Percentiles rank a stretch among this genome's conserved stretches.
phyloP scores from a whole-genome alignment of 2,888 invertebrate genomes.

The Chaitophorus viminalis region DNA sequence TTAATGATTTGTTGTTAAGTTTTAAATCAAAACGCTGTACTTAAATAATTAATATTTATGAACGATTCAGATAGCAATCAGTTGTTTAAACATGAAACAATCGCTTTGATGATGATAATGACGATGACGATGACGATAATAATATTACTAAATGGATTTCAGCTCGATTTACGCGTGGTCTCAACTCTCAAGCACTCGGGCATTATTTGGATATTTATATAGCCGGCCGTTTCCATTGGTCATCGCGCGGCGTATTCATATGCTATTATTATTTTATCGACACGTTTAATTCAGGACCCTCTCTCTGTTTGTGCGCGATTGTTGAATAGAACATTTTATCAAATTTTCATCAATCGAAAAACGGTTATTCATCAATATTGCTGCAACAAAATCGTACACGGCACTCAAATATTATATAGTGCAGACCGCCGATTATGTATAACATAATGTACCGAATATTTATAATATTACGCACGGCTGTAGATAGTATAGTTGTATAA shows the following conservation, averaged over 20 bases:
- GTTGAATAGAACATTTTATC: neutral
- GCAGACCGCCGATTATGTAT: neutral
- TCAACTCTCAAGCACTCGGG: too few relatives aligned
- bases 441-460: too few relatives aligned
- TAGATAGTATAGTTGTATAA: too few relatives aligned
- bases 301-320: neutral
- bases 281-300: conserved; percentile 22
- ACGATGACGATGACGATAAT: neutral
- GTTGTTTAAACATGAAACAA: conserved; percentile 3
- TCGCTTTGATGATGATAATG: neutral
- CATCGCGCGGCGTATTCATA: neutral
- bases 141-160: conserved; percentile 13
- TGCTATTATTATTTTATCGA: neutral
- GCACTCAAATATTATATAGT: neutral
- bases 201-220: neutral
- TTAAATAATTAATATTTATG: conserved; percentile 25
- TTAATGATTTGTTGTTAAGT: neutral
- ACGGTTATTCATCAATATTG: neutral
- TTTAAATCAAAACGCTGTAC: neutral
- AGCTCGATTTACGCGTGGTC: conserved; percentile 1
- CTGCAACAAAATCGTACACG: too few relatives aligned
- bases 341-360: neutral
- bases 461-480: too few relatives aligned
- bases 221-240: neutral
- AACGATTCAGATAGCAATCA: neutral